Evolutionary conservation across 2,888 invertebrate genomes (phyloP).

Genomic region (Calameuta filiformis): DNA sequence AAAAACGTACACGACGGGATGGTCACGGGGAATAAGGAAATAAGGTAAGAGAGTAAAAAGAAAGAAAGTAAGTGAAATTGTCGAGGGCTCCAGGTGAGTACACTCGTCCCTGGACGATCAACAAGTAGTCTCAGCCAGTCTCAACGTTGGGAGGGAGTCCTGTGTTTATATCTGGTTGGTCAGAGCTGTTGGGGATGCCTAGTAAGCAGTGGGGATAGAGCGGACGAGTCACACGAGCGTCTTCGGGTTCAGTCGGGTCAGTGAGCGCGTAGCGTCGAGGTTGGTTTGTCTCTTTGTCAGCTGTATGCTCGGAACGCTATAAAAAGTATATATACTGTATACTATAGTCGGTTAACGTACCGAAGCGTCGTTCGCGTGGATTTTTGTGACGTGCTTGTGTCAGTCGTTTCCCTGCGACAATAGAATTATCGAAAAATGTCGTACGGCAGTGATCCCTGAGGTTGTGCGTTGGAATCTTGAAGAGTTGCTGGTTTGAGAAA

Average conservation of each 20-base stretch:
- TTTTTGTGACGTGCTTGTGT: background rate
- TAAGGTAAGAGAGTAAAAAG: background rate
- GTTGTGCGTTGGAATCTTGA: background rate
- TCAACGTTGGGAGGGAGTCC: slow-evolving; percentile 27
- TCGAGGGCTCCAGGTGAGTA: background rate
- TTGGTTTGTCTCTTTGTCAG: slow-evolving; percentile 45
- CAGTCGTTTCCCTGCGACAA: background rate
- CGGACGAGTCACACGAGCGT: slow-evolving; percentile 15
- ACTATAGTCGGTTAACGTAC: background rate
- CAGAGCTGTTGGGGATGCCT: slow-evolving; percentile 14
- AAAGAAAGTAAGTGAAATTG: background rate
- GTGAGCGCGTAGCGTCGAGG: background rate
- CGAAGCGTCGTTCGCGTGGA: background rate
- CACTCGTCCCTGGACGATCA: slow-evolving; percentile 44
- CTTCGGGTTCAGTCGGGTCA: slow-evolving; percentile 34
- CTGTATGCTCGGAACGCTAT: slow-evolving; percentile 14
- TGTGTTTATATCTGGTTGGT: slow-evolving; percentile 32
- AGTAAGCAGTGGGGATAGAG: background rate
- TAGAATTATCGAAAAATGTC: background rate
- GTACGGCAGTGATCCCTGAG: background rate
- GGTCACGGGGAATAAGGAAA: background rate
- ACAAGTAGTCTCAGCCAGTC: slow-evolving; percentile 34
- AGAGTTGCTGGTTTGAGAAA: background rate
- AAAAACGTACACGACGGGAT: background rate
- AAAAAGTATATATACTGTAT: background rate